Evolutionary conservation across 2,888 invertebrate species (phyloP), one percentile per base, ranked within the genome.

Genomic region (Gastracanthus pulcherrimus): DNA sequence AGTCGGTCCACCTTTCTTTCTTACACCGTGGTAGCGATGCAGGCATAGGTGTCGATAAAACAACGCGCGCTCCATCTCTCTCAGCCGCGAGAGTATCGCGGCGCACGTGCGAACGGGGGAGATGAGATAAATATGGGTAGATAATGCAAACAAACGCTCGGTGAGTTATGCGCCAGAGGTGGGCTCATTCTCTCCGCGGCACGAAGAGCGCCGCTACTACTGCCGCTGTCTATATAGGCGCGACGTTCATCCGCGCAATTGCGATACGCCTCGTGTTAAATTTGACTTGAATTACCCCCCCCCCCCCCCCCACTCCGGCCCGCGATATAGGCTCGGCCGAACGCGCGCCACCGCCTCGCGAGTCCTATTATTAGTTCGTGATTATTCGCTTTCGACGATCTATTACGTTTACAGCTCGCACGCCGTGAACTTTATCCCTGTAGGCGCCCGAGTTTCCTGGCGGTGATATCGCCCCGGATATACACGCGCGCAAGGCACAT

Each of bases 131-230:
- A 90, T 89, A 90, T 88, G 89, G 87, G 74, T 55, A 55, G 77
- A 90, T 90, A 90, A 90, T 90, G 88, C 88, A 89, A 89, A 89
- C 88, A 89, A 89, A 87, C 87, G 87, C 86, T 86, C 86, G 84
- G 85, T 89, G 89, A 90, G 87, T 90, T 89, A 90, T 90, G 89
- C 87, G 86, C 86, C 87, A 81, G 82, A 86, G 85, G 84, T 84
- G 84, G 85, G 85, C 83, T 60, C 45, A 4, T 23, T 60, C 38
- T 55, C 64, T 11, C 45, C 29, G 31, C n/a, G 23, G 3, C 23
- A 7, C 51, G 5, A 19, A 11, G 23, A 7, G 3, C 9, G 3
- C 34, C 9, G 29, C 4, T 31, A 13, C 55, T 11, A 11, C 51
- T 48, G 51, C 9, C 26, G 55, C 9, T 41, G 29, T 41, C 19